Base-by-base conservation (phyloP, 2,113 vertebrate species). In the Myocastor coypus region DNA sequence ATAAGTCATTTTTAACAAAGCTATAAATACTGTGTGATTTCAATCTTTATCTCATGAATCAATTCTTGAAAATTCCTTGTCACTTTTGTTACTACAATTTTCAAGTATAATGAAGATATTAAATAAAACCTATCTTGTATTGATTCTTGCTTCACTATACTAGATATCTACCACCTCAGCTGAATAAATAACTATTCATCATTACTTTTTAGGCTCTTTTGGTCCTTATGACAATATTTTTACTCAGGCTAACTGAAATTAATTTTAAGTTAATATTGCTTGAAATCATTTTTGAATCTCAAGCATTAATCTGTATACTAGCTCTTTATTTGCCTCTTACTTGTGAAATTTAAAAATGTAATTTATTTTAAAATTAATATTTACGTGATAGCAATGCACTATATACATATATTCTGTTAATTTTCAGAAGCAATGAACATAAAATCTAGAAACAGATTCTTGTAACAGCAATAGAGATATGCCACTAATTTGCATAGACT, bases 121-220 rank as follows among this genome's bases (percentile, higher is more conserved):
- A 97, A 93, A 93, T 94, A 96, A 97, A 97, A 94, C 30, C 82
- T 91, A 75, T 91, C 89, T 95, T 94, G 80, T 77, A 97, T 92
- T 94, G 96, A 97, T 97, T 96, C 61, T 94, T 88, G 77, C n/a
- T 94, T 97, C 92, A 95, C 77, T 96, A 71, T 93, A 71, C 92
- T 50, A 85, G 92, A 20, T 97, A 94, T 94, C 91, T 86, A 88
- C 83, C 55, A 94, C 80, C 68, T 94, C 81, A 95, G 92, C 75
- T 96, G 94, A 97, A 97, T 96, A 97, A 97, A 96, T 83, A 95
- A 64, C 46, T 64, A 97, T 97, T 97, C 42, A 97, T 97, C 97
- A 95, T 96, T 91, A 83, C 83, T 96, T 91, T 64, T 94, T 50
- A 87, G 77, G 95, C 64, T 97, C 14, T 91, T 28, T 94, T 93